These are phyloP conservation scores for Eolophus roseicapilla DNA, from an alignment of 2,113 vertebrate species.

Conservation along the genomic window DNA sequence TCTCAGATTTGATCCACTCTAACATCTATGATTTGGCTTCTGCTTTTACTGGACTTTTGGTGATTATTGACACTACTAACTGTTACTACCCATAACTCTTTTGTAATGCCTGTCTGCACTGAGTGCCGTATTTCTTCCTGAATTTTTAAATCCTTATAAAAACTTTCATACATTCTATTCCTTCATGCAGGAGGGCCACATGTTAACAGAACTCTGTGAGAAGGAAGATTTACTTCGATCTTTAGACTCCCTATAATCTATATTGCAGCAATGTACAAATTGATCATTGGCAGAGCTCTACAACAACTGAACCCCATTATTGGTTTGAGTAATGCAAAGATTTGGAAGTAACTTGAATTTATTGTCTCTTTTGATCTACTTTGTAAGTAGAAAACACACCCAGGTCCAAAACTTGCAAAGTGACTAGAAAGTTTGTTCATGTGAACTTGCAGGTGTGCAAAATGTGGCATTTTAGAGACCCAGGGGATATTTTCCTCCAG, in stretches of 20 bases:
- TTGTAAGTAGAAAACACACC: not conserved
- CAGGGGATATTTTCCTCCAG: not conserved
- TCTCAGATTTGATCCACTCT: not conserved
- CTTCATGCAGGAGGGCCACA: not conserved
- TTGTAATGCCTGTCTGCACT: not conserved
- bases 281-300: not conserved
- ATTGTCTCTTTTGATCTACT: not conserved
- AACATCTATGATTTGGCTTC: not conserved
- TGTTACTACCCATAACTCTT: not conserved
- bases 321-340: not conserved
- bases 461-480: not conserved
- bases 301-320: not conserved
- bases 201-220: not conserved
- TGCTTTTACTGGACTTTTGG: not conserved
- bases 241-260: not conserved
- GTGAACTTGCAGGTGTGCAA: not conserved
- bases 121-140: not conserved
- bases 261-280: not conserved
- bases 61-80: not conserved
- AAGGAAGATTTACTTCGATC: not conserved
- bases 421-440: not conserved
- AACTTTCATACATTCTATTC: not conserved
- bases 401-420: not conserved
- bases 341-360: not conserved
- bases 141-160: not conserved